Percentiles rank a stretch among this genome's conserved stretches.
Conservation (phyloP, 2,113 vertebrate genomes). For the human (Homo sapiens) region GRCh38 chr3:156250001-156250500, state of each 20-base stretch:
- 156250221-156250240: background rate
- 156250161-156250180: background rate
- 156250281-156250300: background rate
- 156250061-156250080: background rate
- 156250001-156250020: background rate
- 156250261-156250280: background rate
- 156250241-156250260: background rate
- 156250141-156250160: background rate
- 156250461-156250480: background rate
- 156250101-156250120: background rate
- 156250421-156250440: background rate
- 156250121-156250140: background rate
- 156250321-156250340: background rate
- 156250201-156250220: background rate
- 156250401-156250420: background rate
- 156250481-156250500: constrained; percentile 12
- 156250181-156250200: background rate
- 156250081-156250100: background rate
- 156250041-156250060: background rate
- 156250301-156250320: background rate
- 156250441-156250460: constrained; percentile 6
- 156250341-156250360: background rate
- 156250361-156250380: background rate
- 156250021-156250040: background rate
- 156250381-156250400: background rate